Evolutionary conservation across 2,888 invertebrate species (phyloP).

Genomic region (Lutraria lutraria): DNA sequence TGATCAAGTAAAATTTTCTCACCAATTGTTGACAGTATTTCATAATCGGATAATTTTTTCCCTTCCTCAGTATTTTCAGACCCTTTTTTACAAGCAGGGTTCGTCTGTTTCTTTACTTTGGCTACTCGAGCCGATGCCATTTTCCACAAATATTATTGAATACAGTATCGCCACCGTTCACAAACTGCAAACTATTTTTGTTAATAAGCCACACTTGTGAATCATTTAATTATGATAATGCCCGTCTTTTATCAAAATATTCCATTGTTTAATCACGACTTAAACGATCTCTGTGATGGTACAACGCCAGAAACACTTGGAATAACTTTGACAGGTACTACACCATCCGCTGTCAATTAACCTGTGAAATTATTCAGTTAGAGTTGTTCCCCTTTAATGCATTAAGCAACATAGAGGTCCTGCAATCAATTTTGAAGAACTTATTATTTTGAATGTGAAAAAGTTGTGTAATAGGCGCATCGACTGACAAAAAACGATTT

Average conservation of each 20-base stretch:
- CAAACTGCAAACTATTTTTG: background rate
- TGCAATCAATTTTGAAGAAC: background rate
- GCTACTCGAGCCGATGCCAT: conserved; percentile 80
- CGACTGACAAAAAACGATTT: no score
- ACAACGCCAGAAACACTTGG: conserved; percentile 30
- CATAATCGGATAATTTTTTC: conserved; percentile 72
- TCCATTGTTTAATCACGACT: conserved; percentile 14
- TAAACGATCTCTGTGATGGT: background rate
- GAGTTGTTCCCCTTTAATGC: conserved; percentile 33
- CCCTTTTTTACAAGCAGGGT: conserved; percentile 53
- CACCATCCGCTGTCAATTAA: conserved; percentile 38
- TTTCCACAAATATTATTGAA: background rate
- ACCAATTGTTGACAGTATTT: conserved; percentile 74
- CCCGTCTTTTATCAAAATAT: background rate
- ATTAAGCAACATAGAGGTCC: conserved; percentile 29
- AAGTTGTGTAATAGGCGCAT: no score
- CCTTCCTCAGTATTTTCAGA: conserved; percentile 63
- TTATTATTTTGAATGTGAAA: background rate
- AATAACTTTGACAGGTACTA: conserved; percentile 44
- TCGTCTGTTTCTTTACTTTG: conserved; percentile 72
- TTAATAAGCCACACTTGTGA: background rate
- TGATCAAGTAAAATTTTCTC: conserved; percentile 26
- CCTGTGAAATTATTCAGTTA: conserved; percentile 24
- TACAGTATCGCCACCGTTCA: background rate
- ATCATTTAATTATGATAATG: background rate